A percentile compares a stretch with the other conserved stretches of the same genome.
These are phyloP conservation scores for Otis tarda DNA, from an alignment of 2,113 vertebrate species.

Conservation along the genomic window DNA sequence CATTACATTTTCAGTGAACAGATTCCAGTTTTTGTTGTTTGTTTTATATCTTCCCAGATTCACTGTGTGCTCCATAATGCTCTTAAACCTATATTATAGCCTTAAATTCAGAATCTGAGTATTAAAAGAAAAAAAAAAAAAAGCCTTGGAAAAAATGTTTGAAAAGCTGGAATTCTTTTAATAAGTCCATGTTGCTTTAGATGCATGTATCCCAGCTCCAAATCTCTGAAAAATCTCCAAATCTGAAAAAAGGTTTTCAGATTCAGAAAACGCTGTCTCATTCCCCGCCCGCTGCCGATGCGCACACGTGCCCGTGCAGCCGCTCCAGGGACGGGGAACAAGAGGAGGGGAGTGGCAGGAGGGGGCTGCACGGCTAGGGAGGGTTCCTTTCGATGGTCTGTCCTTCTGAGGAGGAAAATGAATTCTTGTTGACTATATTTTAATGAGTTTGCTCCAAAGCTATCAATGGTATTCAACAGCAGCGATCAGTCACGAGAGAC, in stretches of 20 bases:
- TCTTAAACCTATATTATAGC: neutral
- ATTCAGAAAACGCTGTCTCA: conserved; percentile 44
- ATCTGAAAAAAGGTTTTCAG: no score
- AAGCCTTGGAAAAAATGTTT: neutral
- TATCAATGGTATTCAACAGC: neutral
- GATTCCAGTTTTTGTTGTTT: neutral
- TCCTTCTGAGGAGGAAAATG: neutral
- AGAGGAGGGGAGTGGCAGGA: accelerated
- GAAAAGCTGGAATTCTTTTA: neutral
- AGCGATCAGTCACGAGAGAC: neutral
- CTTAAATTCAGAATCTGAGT: neutral
- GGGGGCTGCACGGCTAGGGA: neutral
- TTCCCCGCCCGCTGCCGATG: accelerated
- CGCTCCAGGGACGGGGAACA: neutral
- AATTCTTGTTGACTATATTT: neutral
- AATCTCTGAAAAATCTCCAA: no score
- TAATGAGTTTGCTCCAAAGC: neutral
- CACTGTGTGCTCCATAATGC: neutral
- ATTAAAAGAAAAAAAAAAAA: neutral
- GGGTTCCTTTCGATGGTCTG: neutral
- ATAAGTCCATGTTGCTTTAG: neutral
- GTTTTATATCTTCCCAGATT: neutral
- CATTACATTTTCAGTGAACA: neutral
- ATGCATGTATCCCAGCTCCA: neutral
- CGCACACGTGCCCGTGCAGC: accelerated